A percentile compares a stretch with the other conserved stretches of the same genome.
Evolutionary conservation across 2,113 vertebrate genomes (phyloP).

Genomic region (Leptosomus discolor): DNA sequence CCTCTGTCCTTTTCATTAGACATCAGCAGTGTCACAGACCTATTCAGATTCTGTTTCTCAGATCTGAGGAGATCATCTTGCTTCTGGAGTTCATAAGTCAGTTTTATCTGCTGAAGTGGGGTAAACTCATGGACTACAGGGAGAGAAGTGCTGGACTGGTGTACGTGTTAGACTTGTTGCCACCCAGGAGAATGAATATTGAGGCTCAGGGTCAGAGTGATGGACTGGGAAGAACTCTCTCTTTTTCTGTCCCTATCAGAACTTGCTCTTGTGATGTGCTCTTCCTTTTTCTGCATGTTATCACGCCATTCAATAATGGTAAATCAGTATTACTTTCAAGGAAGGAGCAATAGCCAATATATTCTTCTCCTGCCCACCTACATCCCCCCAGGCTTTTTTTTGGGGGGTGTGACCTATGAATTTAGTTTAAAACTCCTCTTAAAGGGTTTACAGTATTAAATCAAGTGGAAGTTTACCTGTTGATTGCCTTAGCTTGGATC

Average conservation of each 20-base stretch:
- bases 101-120: background rate
- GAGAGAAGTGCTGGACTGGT: background rate
- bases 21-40: background rate
- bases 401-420: background rate
- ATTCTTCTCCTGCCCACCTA: background rate
- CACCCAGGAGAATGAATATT: background rate
- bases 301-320: fast-evolving
- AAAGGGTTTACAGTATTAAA: background rate
- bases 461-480: background rate
- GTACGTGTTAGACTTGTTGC: background rate
- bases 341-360: background rate
- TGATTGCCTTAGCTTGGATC: background rate
- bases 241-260: background rate
- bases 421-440: background rate
- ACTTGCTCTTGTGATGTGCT: background rate
- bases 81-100: background rate
- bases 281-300: background rate
- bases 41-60: background rate
- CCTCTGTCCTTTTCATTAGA: background rate
- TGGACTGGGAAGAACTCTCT: background rate
- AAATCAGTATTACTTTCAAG: background rate
- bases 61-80: background rate
- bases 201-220: background rate
- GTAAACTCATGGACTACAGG: background rate
- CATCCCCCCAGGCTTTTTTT: background rate